phyloP scores from a whole-genome alignment of 2,888 invertebrate species.

The Tetragonisca angustula region DNA sequence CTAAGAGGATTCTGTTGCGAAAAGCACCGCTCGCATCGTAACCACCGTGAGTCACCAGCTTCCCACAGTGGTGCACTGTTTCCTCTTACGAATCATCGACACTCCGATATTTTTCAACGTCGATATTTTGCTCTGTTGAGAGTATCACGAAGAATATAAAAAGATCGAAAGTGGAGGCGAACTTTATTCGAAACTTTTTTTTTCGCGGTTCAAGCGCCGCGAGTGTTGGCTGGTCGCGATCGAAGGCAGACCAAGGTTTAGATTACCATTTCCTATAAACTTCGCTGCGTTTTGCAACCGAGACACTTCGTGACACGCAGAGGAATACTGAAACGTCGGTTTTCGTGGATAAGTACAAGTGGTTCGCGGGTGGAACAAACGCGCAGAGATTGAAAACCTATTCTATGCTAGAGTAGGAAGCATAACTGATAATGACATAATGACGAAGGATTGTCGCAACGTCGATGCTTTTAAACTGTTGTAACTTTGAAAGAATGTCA shows the following conservation, averaged over 20 bases:
- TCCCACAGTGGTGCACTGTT: not conserved
- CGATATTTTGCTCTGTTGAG: not conserved
- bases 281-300: slow-evolving; percentile 24
- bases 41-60: slow-evolving; percentile 8
- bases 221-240: slow-evolving; percentile 6
- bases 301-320: slow-evolving; percentile 34
- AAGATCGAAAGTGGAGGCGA: not conserved
- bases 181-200: not conserved
- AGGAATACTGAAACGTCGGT: slow-evolving; percentile 11
- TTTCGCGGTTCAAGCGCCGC: not conserved
- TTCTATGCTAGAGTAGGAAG: not conserved
- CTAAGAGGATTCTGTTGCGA: not conserved
- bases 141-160: not conserved
- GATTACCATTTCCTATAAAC: slow-evolving; percentile 32
- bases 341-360: not conserved
- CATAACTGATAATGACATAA: not conserved
- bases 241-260: slow-evolving; percentile 14
- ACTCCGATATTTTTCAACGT: not conserved
- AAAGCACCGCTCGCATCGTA: slow-evolving; percentile 3
- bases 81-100: too few relatives aligned
- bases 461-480: too few relatives aligned
- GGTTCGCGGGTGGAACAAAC: not conserved
- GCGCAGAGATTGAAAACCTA: not conserved
- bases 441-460: too few relatives aligned
- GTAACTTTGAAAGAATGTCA: too few relatives aligned